A percentile compares a stretch with the other conserved stretches of the same genome.
phyloP scores from a whole-genome alignment of 2,888 invertebrate genomes.

The Drosophila seclusa region DNA sequence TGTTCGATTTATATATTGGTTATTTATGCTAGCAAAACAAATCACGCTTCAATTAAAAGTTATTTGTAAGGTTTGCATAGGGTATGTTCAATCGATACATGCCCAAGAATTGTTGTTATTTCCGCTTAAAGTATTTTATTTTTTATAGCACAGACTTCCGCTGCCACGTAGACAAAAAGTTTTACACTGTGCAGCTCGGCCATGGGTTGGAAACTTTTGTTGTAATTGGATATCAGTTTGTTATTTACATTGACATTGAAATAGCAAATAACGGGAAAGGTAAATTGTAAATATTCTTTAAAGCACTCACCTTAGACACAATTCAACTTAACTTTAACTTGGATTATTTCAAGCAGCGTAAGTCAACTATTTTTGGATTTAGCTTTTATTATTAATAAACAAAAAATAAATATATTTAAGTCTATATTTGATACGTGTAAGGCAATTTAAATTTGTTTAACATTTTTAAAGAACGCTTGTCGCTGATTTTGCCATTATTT shows the following conservation, averaged over 20 bases:
- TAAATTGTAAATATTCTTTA: neutral
- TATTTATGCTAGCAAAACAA: neutral
- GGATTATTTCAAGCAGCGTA: neutral
- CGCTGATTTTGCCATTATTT: neutral
- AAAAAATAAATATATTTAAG: neutral
- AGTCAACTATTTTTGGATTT: neutral
- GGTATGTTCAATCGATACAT: constrained; percentile 22
- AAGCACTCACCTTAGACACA: neutral
- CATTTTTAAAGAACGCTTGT: neutral
- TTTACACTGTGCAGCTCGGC: constrained; percentile 18
- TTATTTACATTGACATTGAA: constrained; percentile 16
- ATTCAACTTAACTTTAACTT: neutral
- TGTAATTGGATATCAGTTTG: neutral
- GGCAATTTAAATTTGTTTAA: neutral
- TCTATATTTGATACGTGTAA: neutral
- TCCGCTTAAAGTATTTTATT: constrained; percentile 62
- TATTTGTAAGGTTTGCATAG: constrained; percentile 3
- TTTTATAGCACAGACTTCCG: constrained; percentile 69
- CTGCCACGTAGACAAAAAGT: constrained; percentile 61
- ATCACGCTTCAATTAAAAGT: neutral
- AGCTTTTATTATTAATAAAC: neutral
- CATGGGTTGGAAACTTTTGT: neutral
- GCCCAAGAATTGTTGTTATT: constrained; percentile 54
- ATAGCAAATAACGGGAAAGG: neutral
- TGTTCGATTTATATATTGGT: no score